Evolutionary conservation across 2,113 vertebrate species (phyloP).

Genomic region (Taxidea taxus): DNA sequence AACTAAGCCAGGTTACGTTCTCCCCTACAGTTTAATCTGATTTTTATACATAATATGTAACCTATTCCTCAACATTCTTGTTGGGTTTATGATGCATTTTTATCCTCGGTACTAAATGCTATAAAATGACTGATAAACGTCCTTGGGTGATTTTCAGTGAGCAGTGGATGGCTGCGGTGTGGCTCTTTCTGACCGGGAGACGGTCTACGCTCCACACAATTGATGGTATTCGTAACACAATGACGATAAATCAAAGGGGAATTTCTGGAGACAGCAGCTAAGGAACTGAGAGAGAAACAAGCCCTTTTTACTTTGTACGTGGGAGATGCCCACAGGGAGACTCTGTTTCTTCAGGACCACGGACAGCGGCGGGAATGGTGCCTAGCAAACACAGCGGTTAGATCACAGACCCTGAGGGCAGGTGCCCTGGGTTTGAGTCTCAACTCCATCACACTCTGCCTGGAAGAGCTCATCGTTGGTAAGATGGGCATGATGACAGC

Average conservation of each 20-base stretch:
- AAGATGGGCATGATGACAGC: too few relatives aligned
- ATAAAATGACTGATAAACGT: constrained; percentile 75
- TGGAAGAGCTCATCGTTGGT: background rate
- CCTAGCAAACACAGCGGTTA: rapidly evolving
- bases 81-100: constrained; percentile 74
- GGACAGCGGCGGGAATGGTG: rapidly evolving
- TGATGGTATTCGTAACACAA: constrained; percentile 73
- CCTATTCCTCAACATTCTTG: constrained; percentile 63
- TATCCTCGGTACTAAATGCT: constrained; percentile 73
- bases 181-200: constrained; percentile 62
- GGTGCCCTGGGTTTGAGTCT: background rate
- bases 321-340: background rate
- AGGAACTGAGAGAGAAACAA: constrained; percentile 2
- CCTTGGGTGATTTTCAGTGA: constrained; percentile 79
- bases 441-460: background rate
- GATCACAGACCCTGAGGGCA: background rate
- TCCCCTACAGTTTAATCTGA: background rate
- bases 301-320: too few relatives aligned
- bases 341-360: rapidly evolving
- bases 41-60: constrained; percentile 58
- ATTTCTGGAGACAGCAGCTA: constrained; percentile 38
- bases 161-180: constrained; percentile 74
- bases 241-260: constrained; percentile 74
- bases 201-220: constrained; percentile 56
- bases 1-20: constrained; percentile 21